A percentile compares a stretch with the other conserved stretches of the same genome.
Conservation (phyloP, 2,113 vertebrate species). For the Colistium nudipinnis region DNA sequence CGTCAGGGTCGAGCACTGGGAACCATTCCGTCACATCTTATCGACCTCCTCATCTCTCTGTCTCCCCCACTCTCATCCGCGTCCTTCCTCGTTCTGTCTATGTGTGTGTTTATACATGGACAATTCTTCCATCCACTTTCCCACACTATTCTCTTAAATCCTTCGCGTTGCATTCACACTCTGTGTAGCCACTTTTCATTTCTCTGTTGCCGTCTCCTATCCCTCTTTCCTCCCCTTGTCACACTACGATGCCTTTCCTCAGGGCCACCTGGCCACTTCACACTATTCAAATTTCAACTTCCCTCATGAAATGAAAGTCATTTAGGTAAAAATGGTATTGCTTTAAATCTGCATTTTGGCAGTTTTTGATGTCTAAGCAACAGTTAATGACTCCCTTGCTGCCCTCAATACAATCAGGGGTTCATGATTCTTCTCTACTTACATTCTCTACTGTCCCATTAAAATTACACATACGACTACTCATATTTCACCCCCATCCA, state of each 20-base stretch:
- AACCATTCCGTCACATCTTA: background rate
- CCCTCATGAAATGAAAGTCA: constrained; percentile 6
- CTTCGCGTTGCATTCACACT: constrained; percentile 18
- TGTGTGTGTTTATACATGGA: constrained; percentile 6
- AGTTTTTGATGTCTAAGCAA: constrained; percentile 4
- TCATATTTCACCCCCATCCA: too few relatives aligned
- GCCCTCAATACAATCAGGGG: background rate
- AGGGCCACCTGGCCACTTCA: constrained; percentile 51
- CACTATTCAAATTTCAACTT: constrained; percentile 24
- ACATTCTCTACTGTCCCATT: background rate
- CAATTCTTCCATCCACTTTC: constrained; percentile 2
- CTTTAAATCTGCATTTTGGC: constrained; percentile 52
- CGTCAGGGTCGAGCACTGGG: background rate
- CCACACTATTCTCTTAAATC: background rate
- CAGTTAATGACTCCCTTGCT: background rate
- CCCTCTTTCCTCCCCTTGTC: constrained; percentile 38
- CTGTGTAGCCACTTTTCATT: constrained; percentile 25
- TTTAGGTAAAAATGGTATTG: background rate
- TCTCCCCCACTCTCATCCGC: constrained; percentile 4
- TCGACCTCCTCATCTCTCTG: background rate
- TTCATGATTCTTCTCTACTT: background rate
- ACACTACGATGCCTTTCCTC: constrained; percentile 32
- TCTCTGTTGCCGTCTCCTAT: constrained; percentile 29
- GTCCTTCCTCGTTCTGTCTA: background rate
- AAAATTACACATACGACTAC: background rate